Conservation (phyloP, 92 coral and sea anemone genomes). For the Diadumene lineata region DNA sequence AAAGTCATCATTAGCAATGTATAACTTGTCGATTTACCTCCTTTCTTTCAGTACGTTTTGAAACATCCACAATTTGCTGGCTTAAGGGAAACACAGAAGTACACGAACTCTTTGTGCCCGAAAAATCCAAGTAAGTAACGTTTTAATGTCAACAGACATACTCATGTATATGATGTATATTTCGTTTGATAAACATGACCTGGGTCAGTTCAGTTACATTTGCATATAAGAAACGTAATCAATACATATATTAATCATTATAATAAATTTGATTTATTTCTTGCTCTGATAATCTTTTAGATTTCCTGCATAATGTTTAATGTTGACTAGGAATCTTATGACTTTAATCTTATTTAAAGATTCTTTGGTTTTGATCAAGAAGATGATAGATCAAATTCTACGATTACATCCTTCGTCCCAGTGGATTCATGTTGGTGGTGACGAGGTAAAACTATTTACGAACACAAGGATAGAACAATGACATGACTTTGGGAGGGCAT, state of each 20-base stretch:
- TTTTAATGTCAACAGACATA: background rate
- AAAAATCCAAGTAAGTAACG: constrained; percentile 63
- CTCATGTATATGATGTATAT: background rate
- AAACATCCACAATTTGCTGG: constrained; percentile 81
- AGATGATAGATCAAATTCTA: constrained; percentile 68
- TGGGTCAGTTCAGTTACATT: no score
- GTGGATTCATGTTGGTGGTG: constrained; percentile 93
- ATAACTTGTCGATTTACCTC: background rate
- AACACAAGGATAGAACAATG: background rate
- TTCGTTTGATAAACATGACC: no score
- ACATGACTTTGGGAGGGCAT: background rate
- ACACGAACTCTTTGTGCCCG: constrained; percentile 84
- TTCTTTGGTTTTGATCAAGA: constrained; percentile 68
- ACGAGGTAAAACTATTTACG: constrained; percentile 54
- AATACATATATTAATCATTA: no score
- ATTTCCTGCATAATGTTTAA: background rate
- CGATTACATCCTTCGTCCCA: constrained; percentile 59
- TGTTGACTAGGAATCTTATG: background rate
- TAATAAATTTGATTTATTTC: no score
- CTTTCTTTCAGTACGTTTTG: constrained; percentile 68
- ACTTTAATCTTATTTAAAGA: constrained; percentile 35
- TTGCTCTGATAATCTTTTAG: no score
- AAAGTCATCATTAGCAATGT: no score
- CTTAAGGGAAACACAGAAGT: constrained; percentile 73
- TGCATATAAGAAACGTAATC: no score